Evolutionary conservation across 2,888 invertebrate genomes (phyloP).

Genomic region (Netelia virgata): DNA sequence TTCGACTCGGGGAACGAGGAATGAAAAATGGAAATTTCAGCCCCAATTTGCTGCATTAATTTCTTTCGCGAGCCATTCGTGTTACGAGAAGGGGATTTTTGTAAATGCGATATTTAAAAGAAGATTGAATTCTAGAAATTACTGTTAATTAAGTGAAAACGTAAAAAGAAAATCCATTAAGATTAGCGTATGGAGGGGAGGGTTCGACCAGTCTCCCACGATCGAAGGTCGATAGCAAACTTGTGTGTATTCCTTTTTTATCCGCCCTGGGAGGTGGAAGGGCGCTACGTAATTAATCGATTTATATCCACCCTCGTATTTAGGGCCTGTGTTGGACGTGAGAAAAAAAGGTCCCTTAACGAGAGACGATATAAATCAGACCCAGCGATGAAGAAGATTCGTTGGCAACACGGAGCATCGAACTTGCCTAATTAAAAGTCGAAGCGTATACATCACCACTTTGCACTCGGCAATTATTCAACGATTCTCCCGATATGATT

Average conservation of each 20-base stretch:
- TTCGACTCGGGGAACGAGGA: neutral
- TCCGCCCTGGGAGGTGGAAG: conserved; percentile 6
- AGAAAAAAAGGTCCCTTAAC: conserved; percentile 41
- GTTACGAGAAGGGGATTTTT: no score
- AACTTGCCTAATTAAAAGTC: conserved; percentile 30
- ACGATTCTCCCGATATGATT: neutral
- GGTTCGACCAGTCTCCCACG: neutral
- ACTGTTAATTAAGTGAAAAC: no score
- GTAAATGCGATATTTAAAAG: no score
- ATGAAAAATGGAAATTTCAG: neutral
- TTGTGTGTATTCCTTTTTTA: conserved; percentile 12
- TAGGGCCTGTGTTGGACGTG: neutral
- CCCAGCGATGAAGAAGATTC: conserved; percentile 26
- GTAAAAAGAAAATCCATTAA: no score
- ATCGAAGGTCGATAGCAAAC: conserved; percentile 25
- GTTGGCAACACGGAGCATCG: conserved; percentile 12
- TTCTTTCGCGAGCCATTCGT: neutral
- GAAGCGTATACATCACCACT: neutral
- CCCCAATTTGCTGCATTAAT: neutral
- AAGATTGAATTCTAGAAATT: no score
- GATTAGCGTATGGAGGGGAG: no score
- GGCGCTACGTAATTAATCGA: conserved; percentile 39
- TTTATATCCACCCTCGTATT: neutral
- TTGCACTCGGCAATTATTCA: conserved; percentile 3
- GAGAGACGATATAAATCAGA: conserved; percentile 49